A percentile compares a stretch with the other conserved stretches of the same genome.
Evolutionary conservation across 2,888 invertebrate genomes (phyloP).

Genomic region (Chrysina gloriosa): DNA sequence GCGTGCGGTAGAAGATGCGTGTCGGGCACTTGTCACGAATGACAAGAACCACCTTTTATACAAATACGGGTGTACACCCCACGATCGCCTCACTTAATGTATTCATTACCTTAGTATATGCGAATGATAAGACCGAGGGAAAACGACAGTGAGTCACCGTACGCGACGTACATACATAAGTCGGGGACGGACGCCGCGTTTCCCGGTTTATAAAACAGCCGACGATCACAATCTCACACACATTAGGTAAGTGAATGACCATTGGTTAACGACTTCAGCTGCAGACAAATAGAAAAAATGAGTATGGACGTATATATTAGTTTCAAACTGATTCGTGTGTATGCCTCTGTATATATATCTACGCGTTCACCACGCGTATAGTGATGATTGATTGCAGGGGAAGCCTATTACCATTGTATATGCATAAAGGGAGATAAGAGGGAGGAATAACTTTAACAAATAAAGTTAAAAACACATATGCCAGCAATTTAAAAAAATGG

Average conservation of each 20-base stretch:
- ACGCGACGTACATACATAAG: not conserved
- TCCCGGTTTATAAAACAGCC: not conserved
- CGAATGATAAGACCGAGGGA: constrained; percentile 16
- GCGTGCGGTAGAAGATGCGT: constrained; percentile 2
- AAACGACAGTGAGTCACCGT: constrained; percentile 14
- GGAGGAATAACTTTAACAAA: too few species aligned
- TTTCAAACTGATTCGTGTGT: too few species aligned
- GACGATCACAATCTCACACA: constrained; percentile 22
- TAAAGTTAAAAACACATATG: too few species aligned
- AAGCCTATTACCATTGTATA: too few species aligned
- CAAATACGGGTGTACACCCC: not conserved
- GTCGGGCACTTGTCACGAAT: constrained; percentile 25
- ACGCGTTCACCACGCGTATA: too few species aligned
- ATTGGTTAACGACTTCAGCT: constrained; percentile 10
- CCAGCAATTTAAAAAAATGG: too few species aligned
- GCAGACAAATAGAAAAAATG: not conserved
- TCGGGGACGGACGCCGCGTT: not conserved
- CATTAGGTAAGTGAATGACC: constrained; percentile 25
- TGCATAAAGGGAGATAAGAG: too few species aligned
- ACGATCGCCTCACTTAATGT: constrained; percentile 11
- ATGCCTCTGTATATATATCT: too few species aligned
- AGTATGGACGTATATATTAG: too few species aligned
- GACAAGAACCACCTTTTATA: constrained; percentile 16
- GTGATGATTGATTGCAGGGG: too few species aligned
- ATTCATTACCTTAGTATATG: constrained; percentile 26